A percentile compares a stretch with the other conserved stretches of the same genome.
These are phyloP conservation scores for Yoshiicerus persimilis DNA, from an alignment of 1,140 invertebrate species.

Conservation along the genomic window DNA sequence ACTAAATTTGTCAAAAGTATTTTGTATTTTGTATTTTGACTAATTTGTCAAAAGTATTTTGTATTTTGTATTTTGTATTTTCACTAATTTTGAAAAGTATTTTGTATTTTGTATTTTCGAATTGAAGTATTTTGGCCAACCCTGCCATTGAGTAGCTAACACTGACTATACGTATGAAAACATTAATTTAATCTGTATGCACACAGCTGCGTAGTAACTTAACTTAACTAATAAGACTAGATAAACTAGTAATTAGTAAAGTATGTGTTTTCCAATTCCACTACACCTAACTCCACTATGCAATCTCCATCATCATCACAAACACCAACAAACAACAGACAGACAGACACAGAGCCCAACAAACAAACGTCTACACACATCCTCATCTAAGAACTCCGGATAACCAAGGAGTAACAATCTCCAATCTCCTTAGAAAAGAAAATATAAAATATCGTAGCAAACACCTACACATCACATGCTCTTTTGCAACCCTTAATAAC, in stretches of 20 bases:
- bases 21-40: too few relatives aligned
- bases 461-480: neutral
- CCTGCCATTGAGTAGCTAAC: neutral
- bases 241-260: neutral
- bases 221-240: too few relatives aligned
- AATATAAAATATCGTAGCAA: neutral
- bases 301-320: neutral
- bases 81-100: too few relatives aligned
- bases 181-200: too few relatives aligned
- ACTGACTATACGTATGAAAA: too few relatives aligned
- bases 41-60: too few relatives aligned
- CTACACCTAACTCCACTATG: neutral
- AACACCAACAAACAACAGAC: neutral
- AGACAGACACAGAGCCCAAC: neutral
- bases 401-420: neutral
- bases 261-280: constrained; percentile 15
- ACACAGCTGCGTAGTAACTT: too few relatives aligned
- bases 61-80: too few relatives aligned
- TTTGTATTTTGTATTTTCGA: too few relatives aligned
- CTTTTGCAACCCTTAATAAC: neutral
- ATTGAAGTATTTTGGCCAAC: too few relatives aligned
- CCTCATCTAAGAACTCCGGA: neutral
- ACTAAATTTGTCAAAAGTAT: too few relatives aligned
- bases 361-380: neutral
- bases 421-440: neutral